Base-by-base conservation (phyloP, 2,888 invertebrate genomes). In the Dromius quadrimaculatus region DNA sequence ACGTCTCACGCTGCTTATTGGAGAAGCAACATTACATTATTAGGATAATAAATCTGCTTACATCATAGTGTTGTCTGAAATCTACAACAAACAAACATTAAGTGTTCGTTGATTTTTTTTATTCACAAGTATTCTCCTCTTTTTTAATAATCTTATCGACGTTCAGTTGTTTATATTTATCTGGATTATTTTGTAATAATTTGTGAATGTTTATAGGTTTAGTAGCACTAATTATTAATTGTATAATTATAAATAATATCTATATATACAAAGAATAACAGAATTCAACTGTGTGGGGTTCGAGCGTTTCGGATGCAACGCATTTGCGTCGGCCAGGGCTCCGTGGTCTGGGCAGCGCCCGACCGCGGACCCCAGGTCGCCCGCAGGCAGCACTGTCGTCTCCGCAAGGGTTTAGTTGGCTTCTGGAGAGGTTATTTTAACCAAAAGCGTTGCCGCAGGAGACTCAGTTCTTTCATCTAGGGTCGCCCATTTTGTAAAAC, bases 351-450 rank as follows among this genome's bases (percentile, higher is more conserved):
- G 68, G 57, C 59, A 9, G 20, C 32, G 23, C 57, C 68, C 22
- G 15, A 22, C 36, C 17, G 32, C 41, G 28, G 54, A 41, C 45
- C 68, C 59, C 28, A 43, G 32, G 59, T 69, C 43, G 59, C 41
- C 43, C 57, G 34, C 32, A 74, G 85, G 84, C 88, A 87, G 83
- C 86, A 86, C 82, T 87, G 88, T 86, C 86, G 83, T 85, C 84
- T 86, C 81, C 85, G 87, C 84, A 90, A 87, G 86, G 88, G 89
- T 87, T 88, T 90, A 87, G 88, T 91, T 87, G 90, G 91, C 85
- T 87, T 87, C 86, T 91, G 91, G 91, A 90, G 87, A 86, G 91
- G 91, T 85, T 91, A 88, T 88, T 91, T 90, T 86, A 91, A 89
- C 88, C 88, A 88, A 86, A 91, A 89, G 86, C 87, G 88, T 84